A percentile compares a stretch with the other conserved stretches of the same genome.
Conservation (phyloP, 2,113 vertebrate species). For the Mastomys natalensis region DNA sequence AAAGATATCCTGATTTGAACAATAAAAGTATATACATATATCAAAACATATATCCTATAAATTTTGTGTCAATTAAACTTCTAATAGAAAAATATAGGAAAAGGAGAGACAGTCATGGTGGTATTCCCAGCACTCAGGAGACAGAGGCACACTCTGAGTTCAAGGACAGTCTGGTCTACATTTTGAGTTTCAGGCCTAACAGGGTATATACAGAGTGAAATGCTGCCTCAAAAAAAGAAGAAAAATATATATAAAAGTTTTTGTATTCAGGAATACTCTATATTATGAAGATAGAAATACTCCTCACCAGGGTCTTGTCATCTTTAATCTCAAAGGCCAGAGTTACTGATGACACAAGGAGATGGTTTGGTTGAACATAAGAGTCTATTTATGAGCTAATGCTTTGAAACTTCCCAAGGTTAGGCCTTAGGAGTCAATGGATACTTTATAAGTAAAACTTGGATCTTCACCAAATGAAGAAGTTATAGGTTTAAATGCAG, state of each 20-base stretch:
- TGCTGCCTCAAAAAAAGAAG: background rate
- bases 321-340: constrained; percentile 20
- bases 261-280: background rate
- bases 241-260: background rate
- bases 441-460: background rate
- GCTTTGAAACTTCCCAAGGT: background rate
- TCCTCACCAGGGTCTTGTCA: too few relatives aligned
- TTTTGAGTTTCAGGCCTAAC: background rate
- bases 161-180: background rate
- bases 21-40: background rate
- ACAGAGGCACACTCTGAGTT: background rate
- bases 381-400: background rate
- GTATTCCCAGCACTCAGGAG: background rate
- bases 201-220: background rate
- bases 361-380: constrained; percentile 19
- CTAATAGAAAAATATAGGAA: background rate
- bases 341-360: constrained; percentile 29
- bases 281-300: too few relatives aligned
- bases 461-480: background rate
- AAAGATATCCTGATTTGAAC: background rate
- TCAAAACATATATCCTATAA: background rate
- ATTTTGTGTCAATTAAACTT: background rate
- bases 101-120: background rate
- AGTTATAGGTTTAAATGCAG: background rate
- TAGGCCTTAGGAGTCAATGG: background rate